Conservation (phyloP, 1,140 invertebrate species). For the Solen grandis region DNA sequence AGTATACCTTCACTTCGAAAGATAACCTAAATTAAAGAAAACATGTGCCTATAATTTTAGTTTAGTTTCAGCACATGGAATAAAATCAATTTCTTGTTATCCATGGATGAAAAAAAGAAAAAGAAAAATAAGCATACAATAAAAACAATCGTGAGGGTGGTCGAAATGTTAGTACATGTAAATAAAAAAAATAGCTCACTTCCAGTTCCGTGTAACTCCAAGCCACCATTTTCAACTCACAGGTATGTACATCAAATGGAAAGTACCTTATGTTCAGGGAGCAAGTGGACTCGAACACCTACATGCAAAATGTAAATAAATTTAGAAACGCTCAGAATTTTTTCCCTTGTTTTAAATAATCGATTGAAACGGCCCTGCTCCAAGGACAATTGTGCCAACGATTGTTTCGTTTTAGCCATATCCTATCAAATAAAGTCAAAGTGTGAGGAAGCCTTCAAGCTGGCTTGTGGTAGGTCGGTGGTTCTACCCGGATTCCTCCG, state of each 20-base stretch:
- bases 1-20: background rate
- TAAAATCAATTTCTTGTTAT: too few relatives aligned
- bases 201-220: conserved; percentile 78
- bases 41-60: too few relatives aligned
- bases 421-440: too few relatives aligned
- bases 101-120: conserved; percentile 1
- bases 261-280: conserved; percentile 83
- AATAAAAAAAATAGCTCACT: conserved; percentile 80
- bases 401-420: too few relatives aligned
- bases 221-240: conserved; percentile 71
- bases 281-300: conserved; percentile 96
- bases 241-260: conserved; percentile 75
- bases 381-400: too few relatives aligned
- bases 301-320: background rate
- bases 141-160: background rate
- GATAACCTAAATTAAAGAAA: too few relatives aligned
- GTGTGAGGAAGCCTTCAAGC: too few relatives aligned
- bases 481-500: too few relatives aligned
- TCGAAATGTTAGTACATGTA: conserved; percentile 40
- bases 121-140: background rate
- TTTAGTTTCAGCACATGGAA: too few relatives aligned
- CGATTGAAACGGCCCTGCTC: too few relatives aligned
- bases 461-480: too few relatives aligned
- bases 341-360: too few relatives aligned
- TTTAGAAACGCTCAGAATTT: background rate